These are phyloP conservation scores for Avahi laniger DNA, from an alignment of 2,797 vertebrate species.

Conservation along the genomic window DNA sequence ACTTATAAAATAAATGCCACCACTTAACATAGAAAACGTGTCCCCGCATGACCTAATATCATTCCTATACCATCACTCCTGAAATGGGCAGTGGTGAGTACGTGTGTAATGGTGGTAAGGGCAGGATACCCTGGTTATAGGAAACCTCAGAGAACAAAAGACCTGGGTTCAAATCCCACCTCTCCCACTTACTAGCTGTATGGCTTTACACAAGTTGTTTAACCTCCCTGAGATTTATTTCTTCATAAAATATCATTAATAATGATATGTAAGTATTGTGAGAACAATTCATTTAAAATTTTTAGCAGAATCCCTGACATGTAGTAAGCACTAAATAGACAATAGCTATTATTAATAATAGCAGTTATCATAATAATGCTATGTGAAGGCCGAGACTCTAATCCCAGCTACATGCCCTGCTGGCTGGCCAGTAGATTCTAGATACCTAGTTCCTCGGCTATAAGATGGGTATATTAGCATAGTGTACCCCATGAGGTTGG, in stretches of 20 bases:
- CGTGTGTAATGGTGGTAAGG: neutral
- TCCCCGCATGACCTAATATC: neutral
- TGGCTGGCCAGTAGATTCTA: neutral
- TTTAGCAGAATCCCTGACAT: neutral
- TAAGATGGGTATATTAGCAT: neutral
- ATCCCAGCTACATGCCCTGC: neutral
- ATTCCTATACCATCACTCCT: neutral
- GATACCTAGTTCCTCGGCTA: neutral
- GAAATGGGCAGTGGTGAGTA: neutral
- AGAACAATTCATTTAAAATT: neutral
- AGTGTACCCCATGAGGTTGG: neutral
- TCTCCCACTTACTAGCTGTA: neutral
- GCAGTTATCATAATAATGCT: rapidly evolving
- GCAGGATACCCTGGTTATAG: neutral
- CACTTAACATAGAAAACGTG: neutral
- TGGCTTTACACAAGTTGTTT: neutral
- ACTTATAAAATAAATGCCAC: neutral
- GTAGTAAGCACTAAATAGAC: neutral
- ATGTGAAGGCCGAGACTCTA: neutral
- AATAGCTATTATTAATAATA: neutral
- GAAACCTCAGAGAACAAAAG: neutral
- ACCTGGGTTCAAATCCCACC: neutral
- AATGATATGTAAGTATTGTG: neutral
- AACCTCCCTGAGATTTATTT: neutral
- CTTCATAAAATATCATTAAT: neutral